A percentile compares a stretch with the other conserved stretches of the same genome.
Conservation (phyloP, 2,113 vertebrate genomes). For the Clarias macrocephalus region DNA sequence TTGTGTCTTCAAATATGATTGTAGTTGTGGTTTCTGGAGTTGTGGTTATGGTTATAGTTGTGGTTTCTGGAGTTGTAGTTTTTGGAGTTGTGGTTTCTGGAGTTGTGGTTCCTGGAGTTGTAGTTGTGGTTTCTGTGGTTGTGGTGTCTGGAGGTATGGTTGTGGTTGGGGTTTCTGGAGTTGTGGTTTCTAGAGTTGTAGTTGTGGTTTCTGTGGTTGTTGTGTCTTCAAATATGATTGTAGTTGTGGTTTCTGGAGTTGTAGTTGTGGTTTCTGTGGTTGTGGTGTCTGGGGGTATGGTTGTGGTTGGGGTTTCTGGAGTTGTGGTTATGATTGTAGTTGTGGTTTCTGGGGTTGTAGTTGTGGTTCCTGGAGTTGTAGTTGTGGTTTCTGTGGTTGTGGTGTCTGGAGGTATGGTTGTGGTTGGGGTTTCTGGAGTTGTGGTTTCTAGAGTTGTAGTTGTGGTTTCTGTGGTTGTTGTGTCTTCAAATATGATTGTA, state of each 20-base stretch:
- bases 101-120: neutral
- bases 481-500: no score
- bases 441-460: neutral
- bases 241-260: neutral
- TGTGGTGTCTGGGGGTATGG: neutral
- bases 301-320: neutral
- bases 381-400: conserved; percentile 8
- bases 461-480: neutral
- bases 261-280: no score
- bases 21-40: no score
- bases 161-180: neutral
- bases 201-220: neutral
- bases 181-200: neutral
- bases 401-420: neutral
- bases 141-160: neutral
- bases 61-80: no score
- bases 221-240: neutral
- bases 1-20: no score
- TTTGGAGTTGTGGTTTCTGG: no score
- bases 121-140: neutral
- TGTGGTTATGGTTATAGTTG: no score
- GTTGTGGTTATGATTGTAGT: neutral
- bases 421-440: neutral
- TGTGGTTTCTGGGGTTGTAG: neutral
- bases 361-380: neutral